phyloP scores from a whole-genome alignment of 2,113 vertebrate species.

The Scortum barcoo region DNA sequence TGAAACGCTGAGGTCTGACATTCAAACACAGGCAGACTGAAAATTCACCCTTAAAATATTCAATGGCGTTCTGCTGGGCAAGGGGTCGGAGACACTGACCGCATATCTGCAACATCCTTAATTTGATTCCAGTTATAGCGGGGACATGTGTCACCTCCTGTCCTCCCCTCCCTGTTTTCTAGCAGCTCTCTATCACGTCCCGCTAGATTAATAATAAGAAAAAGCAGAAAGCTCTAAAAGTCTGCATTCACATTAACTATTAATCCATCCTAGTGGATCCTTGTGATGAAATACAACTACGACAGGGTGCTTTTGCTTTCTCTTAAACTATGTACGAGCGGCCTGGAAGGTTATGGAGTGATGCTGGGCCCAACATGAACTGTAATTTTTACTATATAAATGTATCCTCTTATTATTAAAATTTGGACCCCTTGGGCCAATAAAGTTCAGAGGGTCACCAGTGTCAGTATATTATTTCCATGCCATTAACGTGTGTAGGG shows the following conservation, averaged over 20 bases:
- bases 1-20: background rate
- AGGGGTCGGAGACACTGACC: background rate
- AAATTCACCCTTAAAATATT: background rate
- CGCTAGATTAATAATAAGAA: background rate
- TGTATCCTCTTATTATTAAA: background rate
- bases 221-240: too few species aligned
- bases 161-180: background rate
- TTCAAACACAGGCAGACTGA: background rate
- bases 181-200: background rate
- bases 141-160: background rate
- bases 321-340: background rate
- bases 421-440: background rate
- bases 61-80: too few species aligned
- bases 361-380: background rate
- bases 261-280: background rate
- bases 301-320: background rate
- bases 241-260: background rate
- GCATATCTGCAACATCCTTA: background rate
- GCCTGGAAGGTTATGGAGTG: too few species aligned
- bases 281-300: background rate
- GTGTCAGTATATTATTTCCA: background rate
- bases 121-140: background rate
- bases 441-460: background rate
- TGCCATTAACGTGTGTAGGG: background rate
- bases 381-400: background rate